Percentiles rank a stretch among this genome's conserved stretches.
Conservation (phyloP, 2,113 vertebrate species). For the Dipodomys spectabilis region DNA sequence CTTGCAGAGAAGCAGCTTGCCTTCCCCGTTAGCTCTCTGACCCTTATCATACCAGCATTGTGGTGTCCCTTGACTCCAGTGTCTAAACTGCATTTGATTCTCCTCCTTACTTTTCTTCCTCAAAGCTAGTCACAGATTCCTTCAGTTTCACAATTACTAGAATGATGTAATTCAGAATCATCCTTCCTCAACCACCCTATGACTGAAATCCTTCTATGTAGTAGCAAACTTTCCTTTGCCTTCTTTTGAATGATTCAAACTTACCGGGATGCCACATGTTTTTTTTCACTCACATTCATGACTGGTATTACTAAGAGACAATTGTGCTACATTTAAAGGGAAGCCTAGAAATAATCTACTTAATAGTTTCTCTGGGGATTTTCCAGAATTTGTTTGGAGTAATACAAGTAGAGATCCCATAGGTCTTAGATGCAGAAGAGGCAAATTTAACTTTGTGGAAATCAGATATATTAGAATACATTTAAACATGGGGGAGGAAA, state of each 20-base stretch:
- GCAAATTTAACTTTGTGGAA: slow-evolving; percentile 11
- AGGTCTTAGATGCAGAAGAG: background rate
- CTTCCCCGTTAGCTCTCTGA: background rate
- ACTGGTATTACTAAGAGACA: background rate
- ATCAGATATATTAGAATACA: background rate
- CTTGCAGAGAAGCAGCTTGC: background rate
- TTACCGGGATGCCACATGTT: background rate
- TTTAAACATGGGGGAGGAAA: background rate
- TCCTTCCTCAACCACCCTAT: background rate
- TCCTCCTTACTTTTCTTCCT: background rate
- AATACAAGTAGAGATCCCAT: background rate
- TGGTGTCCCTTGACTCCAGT: background rate
- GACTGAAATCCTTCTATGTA: background rate
- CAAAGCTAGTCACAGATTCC: background rate
- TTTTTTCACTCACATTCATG: background rate
- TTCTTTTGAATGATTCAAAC: background rate
- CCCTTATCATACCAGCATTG: background rate
- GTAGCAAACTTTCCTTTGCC: background rate
- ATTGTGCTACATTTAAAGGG: background rate
- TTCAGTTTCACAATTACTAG: background rate
- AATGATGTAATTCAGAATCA: background rate
- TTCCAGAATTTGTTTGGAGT: background rate
- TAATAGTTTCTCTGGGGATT: background rate
- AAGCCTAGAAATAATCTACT: background rate
- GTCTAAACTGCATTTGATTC: background rate